Evolutionary conservation across 1,140 invertebrate species (phyloP), one percentile per base, ranked within the genome.

Genomic region (Phymastichus coffea): DNA sequence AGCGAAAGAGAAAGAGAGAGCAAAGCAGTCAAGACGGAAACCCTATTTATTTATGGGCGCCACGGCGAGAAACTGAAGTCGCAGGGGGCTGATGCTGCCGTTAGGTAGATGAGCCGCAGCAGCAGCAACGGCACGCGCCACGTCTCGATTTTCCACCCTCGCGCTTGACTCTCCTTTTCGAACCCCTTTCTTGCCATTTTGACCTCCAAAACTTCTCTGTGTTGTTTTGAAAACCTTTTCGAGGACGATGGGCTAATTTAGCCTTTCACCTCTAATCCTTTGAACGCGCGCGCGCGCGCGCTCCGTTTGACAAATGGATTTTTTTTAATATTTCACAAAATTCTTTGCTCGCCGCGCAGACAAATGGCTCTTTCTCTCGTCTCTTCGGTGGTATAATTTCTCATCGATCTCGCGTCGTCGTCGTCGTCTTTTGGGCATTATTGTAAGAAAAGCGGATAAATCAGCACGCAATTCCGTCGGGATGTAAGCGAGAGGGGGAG

Each of bases 21-120:
- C 25, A 49, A 49, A 63, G 59, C 68, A 73, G 66, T 65, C 61
- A 73, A 75, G 75, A 75, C 68, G 70, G 73, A 78, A 76, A 64
- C 70, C 70, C 70, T 71, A 73, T 74, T 78, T 77, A 77, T 77
- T 79, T 79, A 76, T 73, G 76, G 72, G 65, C 67, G 70, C 69
- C 69, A 70, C 71, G 67, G 68, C 68, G 48, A n/a, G 17, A 25
- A 38, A 3, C 14, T 20, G 1, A n/a, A 40, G 37, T 20, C 19
- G 25, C 15, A 7, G 1, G 10, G 3, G 47, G 63, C 69, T 70
- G 68, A 72, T 73, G 74, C 65, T 69, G 65, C 71, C n/a, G n/a
- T n/a, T n/a, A 74, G 69, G 67, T 70, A 70, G 66, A 66, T 69
- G 72, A 68, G 14, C n/a, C 61, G 69, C 9, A 33, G 15, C n/a